A percentile compares a stretch with the other conserved stretches of the same genome.
Conservation (phyloP, 2,888 invertebrate species). For the Chrysodeixis includens region DNA sequence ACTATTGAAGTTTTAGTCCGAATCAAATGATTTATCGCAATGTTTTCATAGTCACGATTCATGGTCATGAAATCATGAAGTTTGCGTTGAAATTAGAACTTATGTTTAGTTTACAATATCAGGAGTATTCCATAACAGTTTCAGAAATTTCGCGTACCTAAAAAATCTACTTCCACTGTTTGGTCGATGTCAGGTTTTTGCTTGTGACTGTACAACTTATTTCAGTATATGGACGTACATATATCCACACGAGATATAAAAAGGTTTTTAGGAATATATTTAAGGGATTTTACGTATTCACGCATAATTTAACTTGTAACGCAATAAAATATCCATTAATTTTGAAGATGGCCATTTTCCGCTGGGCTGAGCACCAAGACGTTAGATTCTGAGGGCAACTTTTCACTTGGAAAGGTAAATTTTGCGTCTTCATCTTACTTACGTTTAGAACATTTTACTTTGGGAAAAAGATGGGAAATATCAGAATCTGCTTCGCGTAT, state of each 20-base stretch:
- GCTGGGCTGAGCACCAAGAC: conserved; percentile 75
- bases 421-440: conserved; percentile 63
- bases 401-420: conserved; percentile 69
- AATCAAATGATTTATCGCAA: too few species aligned
- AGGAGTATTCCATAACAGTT: too few species aligned
- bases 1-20: too few species aligned
- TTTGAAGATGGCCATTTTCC: conserved; percentile 86
- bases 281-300: conserved; percentile 77
- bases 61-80: too few species aligned
- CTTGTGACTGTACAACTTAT: too few species aligned
- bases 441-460: conserved; percentile 43
- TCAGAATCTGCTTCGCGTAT: conserved; percentile 29
- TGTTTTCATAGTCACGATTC: too few species aligned
- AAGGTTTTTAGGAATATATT: conserved; percentile 66
- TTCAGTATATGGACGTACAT: conserved; percentile 62
- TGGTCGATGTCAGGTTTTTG: too few species aligned
- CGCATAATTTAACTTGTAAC: conserved; percentile 86
- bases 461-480: conserved; percentile 41
- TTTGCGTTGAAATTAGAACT: too few species aligned
- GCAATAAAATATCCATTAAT: conserved; percentile 88
- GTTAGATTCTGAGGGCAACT: conserved; percentile 73
- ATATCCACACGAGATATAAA: conserved; percentile 55
- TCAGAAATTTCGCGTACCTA: too few species aligned
- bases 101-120: too few species aligned
- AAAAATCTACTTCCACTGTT: too few species aligned